Evolutionary conservation across 1,140 invertebrate species (phyloP).

Genomic region (Neuroterus valhalla): DNA sequence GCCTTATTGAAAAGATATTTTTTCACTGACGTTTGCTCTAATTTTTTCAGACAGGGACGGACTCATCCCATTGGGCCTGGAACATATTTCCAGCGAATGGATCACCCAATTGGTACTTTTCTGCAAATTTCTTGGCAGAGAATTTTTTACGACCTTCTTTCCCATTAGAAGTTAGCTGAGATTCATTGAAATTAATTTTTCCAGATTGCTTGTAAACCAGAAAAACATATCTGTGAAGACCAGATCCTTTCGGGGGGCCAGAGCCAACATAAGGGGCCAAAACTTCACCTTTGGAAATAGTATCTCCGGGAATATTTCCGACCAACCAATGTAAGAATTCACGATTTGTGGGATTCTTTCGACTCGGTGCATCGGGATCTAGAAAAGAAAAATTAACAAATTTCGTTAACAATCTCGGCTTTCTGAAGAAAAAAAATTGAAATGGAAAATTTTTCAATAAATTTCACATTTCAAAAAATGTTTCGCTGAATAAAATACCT

Average conservation of each 20-base stretch:
- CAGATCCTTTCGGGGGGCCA: slow-evolving; percentile 87
- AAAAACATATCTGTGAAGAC: slow-evolving; percentile 93
- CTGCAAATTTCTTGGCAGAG: slow-evolving; percentile 87
- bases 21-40: background rate
- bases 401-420: slow-evolving; percentile 7
- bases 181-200: slow-evolving; percentile 83
- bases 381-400: slow-evolving; percentile 36
- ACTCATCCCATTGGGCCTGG: slow-evolving; percentile 92
- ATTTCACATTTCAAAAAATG: too few relatives aligned
- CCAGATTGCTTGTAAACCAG: slow-evolving; percentile 89
- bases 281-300: slow-evolving; percentile 83
- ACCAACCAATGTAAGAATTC: slow-evolving; percentile 97
- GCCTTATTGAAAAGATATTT: too few relatives aligned
- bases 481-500: slow-evolving; percentile 51
- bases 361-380: slow-evolving; percentile 95
- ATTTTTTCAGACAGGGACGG: slow-evolving; percentile 81
- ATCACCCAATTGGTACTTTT: slow-evolving; percentile 87
- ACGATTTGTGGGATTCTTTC: slow-evolving; percentile 83
- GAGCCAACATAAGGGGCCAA: slow-evolving; percentile 89
- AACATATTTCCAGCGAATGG: slow-evolving; percentile 93
- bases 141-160: slow-evolving; percentile 85
- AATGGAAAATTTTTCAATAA: background rate
- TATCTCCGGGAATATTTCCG: slow-evolving; percentile 89
- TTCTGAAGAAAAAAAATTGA: too few relatives aligned
- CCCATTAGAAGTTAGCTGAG: slow-evolving; percentile 79